Evolutionary conservation across 2,888 invertebrate species (phyloP).

Genomic region (Eudasyphora cyanicolor): DNA sequence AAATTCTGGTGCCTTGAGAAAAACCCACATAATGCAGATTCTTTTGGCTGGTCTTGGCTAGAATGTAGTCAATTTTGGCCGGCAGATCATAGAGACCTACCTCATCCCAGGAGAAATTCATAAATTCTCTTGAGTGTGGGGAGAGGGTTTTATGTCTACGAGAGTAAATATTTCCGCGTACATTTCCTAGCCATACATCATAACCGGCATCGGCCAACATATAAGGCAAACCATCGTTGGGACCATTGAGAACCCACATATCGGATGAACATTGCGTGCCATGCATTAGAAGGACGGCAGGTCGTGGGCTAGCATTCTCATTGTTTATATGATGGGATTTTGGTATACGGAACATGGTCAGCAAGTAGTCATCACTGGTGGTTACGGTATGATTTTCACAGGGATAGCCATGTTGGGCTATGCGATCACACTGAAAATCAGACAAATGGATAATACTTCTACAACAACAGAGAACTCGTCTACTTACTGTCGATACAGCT

Average conservation of each 20-base stretch:
- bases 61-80: conserved; percentile 70
- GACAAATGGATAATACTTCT: too few relatives aligned
- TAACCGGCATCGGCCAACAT: conserved; percentile 67
- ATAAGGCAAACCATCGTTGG: conserved; percentile 64
- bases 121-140: conserved; percentile 65
- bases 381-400: conserved; percentile 62
- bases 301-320: conserved; percentile 67
- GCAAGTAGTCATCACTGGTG: conserved; percentile 67
- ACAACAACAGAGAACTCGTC: too few relatives aligned
- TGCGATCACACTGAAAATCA: conserved; percentile 35
- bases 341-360: conserved; percentile 69
- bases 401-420: conserved; percentile 37
- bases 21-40: conserved; percentile 68
- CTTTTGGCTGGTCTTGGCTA: conserved; percentile 55
- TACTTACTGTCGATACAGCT: too few relatives aligned
- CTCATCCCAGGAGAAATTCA: conserved; percentile 88
- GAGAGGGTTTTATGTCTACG: conserved; percentile 70
- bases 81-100: conserved; percentile 84
- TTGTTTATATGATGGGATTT: conserved; percentile 56
- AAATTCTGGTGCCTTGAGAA: conserved; percentile 69
- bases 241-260: conserved; percentile 67
- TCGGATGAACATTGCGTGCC: conserved; percentile 68
- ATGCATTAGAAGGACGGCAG: conserved; percentile 80
- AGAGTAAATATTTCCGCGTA: conserved; percentile 69
- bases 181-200: conserved; percentile 71